phyloP scores from a whole-genome alignment of 2,888 invertebrate species.

The Halictus quadricinctus region DNA sequence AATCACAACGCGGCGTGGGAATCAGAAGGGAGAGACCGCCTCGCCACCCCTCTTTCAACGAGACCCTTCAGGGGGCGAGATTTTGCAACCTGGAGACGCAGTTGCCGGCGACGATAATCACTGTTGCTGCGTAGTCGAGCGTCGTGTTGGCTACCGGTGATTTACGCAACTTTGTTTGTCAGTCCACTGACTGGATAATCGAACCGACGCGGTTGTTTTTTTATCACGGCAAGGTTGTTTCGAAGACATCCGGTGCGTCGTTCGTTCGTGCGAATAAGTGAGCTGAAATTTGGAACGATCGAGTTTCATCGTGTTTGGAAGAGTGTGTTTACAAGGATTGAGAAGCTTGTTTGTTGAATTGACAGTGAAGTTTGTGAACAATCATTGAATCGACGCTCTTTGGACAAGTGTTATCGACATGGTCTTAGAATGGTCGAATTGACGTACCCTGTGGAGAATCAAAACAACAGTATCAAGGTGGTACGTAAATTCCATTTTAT shows the following conservation, averaged over 20 bases:
- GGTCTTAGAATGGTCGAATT: constrained; percentile 58
- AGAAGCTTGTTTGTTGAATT: not conserved
- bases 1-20: constrained; percentile 73
- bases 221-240: not conserved
- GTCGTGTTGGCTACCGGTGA: constrained; percentile 47
- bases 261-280: not conserved
- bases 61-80: constrained; percentile 64
- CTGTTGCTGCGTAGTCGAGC: constrained; percentile 56
- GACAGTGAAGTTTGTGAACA: constrained; percentile 17
- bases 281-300: not conserved
- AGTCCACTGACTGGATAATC: not conserved
- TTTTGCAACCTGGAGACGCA: constrained; percentile 62
- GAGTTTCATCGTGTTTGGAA: not conserved
- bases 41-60: constrained; percentile 58
- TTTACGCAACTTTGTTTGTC: constrained; percentile 40
- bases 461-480: constrained; percentile 55
- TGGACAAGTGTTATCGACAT: not conserved
- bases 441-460: constrained; percentile 48
- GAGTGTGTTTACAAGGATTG: not conserved
- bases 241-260: not conserved
- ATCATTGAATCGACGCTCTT: not conserved
- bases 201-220: not conserved
- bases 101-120: constrained; percentile 58
- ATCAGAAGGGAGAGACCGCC: constrained; percentile 70
- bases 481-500: constrained; percentile 50